Conservation (phyloP, 2,113 vertebrate genomes). For the Pardalotus punctatus region DNA sequence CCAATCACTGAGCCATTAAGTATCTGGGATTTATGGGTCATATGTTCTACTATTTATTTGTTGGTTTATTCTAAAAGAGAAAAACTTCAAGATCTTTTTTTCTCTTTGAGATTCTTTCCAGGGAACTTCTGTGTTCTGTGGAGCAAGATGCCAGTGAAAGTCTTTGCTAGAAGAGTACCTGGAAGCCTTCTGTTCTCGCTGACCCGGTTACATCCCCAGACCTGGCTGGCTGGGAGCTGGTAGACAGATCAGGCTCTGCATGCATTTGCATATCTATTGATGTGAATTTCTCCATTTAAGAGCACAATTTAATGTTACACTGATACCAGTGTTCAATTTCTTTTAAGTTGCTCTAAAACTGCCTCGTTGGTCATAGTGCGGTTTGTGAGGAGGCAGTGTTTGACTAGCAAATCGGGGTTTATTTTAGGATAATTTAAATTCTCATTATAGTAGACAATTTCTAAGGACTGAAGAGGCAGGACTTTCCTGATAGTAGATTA, state of each 20-base stretch:
- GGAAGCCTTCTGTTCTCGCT: not conserved
- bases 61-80: not conserved
- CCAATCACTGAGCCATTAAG: not conserved
- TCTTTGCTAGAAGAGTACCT: not conserved
- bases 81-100: not conserved
- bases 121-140: not conserved
- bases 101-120: not conserved
- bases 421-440: constrained; percentile 34
- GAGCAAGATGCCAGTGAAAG: not conserved
- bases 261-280: not conserved
- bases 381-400: not conserved
- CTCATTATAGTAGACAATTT: not conserved
- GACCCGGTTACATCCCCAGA: not conserved
- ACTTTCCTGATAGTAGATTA: constrained; percentile 14
- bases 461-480: not conserved
- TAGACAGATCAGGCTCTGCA: not conserved
- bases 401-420: not conserved
- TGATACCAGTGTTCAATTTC: not conserved
- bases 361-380: not conserved
- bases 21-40: not conserved
- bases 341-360: not conserved
- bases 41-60: not conserved
- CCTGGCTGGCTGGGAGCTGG: not conserved
- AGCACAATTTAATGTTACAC: not conserved
- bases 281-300: not conserved